These are phyloP conservation scores for Apeira syringaria DNA, from an alignment of 2,888 invertebrate genomes.

Conservation along the genomic window DNA sequence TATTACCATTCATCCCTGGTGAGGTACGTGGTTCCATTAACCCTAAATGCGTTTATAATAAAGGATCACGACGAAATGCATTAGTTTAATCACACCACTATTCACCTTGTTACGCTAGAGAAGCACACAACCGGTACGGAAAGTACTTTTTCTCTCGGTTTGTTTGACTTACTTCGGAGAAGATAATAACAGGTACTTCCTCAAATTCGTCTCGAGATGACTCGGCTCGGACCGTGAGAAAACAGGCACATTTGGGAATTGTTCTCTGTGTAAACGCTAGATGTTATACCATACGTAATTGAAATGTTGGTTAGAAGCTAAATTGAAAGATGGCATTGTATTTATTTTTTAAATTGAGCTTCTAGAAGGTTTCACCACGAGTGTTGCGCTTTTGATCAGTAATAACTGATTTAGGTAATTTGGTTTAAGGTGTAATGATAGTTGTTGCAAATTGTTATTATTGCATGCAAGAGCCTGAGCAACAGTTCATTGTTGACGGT, in stretches of 20 bases:
- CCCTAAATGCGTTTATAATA: conserved; percentile 69
- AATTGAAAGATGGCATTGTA: conserved; percentile 12
- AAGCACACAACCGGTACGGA: conserved; percentile 19
- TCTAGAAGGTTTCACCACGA: too few species aligned
- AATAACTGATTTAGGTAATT: not conserved
- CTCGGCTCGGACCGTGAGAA: conserved; percentile 70
- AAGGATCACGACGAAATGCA: conserved; percentile 61
- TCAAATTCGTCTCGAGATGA: conserved; percentile 73
- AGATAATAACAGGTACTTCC: conserved; percentile 74
- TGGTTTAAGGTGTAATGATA: too few species aligned
- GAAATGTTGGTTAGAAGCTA: conserved; percentile 18
- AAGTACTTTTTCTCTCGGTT: conserved; percentile 28
- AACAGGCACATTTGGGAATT: conserved; percentile 35
- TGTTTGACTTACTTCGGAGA: conserved; percentile 65
- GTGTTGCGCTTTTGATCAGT: conserved; percentile 6
- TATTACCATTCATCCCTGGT: not conserved
- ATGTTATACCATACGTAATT: conserved; percentile 31
- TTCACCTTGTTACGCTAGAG: conserved; percentile 54
- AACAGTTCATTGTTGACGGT: too few species aligned
- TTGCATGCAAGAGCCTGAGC: too few species aligned
- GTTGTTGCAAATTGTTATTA: too few species aligned
- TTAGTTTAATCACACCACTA: conserved; percentile 59
- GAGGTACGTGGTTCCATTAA: conserved; percentile 43
- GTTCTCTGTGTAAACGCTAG: conserved; percentile 33
- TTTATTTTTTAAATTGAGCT: conserved; percentile 5